Evolutionary conservation across 1,140 invertebrate species (phyloP).

Genomic region (Riptortus pedestris): DNA sequence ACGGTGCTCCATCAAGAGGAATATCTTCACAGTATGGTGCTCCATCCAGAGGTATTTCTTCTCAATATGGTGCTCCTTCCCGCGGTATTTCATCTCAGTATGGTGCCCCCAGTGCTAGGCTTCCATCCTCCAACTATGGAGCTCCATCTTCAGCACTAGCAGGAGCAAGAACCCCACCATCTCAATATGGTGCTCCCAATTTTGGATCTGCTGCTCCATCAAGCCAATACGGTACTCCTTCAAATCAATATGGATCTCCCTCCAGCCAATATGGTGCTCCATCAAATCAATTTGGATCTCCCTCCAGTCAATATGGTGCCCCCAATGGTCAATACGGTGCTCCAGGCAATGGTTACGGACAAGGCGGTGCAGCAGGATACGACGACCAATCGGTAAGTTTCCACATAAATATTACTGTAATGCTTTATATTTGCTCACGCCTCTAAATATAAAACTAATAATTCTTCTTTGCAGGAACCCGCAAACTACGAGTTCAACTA

Average conservation of each 20-base stretch:
- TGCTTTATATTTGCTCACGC: no score
- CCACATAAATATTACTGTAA: no score
- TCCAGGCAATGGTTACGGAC: neutral
- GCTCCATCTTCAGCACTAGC: neutral
- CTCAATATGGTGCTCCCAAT: slow-evolving; percentile 19
- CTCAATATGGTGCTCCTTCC: slow-evolving; percentile 4
- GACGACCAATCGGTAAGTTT: no score
- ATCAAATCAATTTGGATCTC: slow-evolving; percentile 2
- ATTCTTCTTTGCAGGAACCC: no score
- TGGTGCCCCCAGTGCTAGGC: slow-evolving; percentile 9
- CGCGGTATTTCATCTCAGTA: slow-evolving; percentile 23
- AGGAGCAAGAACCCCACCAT: neutral
- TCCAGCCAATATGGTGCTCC: slow-evolving; percentile 20
- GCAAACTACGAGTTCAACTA: no score
- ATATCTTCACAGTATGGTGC: slow-evolving; percentile 12
- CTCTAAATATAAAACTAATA: no score
- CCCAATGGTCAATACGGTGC: slow-evolving; percentile 14
- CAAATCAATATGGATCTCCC: no score
- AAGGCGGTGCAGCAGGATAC: no score
- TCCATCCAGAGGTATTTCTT: no score
- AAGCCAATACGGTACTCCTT: neutral
- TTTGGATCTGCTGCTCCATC: slow-evolving; percentile 15
- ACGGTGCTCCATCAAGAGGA: slow-evolving; percentile 14
- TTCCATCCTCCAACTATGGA: neutral
- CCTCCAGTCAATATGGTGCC: neutral